Conservation (phyloP, 2,888 invertebrate genomes). For the Rhagonycha fulva region DNA sequence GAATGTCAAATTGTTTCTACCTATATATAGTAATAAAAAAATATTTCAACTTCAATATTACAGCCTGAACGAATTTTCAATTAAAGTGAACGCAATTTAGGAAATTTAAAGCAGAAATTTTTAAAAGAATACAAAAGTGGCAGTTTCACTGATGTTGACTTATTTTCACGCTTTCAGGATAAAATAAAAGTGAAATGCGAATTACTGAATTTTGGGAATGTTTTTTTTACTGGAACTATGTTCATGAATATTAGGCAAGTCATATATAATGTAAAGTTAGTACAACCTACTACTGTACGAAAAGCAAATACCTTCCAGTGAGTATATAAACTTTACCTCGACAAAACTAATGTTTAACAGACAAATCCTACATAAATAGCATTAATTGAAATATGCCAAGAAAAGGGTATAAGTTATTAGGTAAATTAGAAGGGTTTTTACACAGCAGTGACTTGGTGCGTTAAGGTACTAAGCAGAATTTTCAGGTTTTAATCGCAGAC, state of each 20-base stretch:
- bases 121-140: no score
- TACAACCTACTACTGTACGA: neutral
- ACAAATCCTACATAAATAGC: neutral
- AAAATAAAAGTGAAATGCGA: neutral
- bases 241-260: neutral
- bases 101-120: neutral
- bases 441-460: no score
- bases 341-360: neutral
- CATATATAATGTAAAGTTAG: neutral
- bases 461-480: neutral
- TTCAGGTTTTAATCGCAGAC: no score
- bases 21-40: neutral
- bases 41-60: neutral
- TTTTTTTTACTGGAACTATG: neutral
- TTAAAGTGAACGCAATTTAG: neutral
- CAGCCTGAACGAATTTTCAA: neutral
- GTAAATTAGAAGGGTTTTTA: neutral
- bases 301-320: neutral
- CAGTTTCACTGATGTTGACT: neutral
- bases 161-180: neutral
- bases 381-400: neutral
- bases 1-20: constrained; percentile 9
- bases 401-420: neutral
- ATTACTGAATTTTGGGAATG: neutral
- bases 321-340: neutral